Evolutionary conservation across 2,797 vertebrate genomes (phyloP).

Genomic region (Setipinna tenuifilis): DNA sequence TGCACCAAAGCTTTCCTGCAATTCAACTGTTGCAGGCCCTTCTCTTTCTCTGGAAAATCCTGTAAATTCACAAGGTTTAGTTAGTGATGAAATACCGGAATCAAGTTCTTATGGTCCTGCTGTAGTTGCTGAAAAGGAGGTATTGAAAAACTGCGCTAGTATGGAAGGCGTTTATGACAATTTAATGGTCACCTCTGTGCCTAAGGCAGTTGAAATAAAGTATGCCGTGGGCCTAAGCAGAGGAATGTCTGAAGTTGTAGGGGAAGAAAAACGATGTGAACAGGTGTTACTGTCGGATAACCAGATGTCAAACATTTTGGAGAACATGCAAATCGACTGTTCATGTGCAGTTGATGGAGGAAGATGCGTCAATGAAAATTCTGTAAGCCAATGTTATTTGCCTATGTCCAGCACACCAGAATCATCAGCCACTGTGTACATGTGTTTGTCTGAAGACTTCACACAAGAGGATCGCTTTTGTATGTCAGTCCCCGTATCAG

Average conservation of each 20-base stretch:
- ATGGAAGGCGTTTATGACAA: not conserved
- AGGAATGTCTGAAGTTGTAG: not conserved
- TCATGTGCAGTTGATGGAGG: not conserved
- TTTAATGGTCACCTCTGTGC: not conserved
- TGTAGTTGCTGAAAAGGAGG: not conserved
- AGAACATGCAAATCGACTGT: not conserved
- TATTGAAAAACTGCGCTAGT: not conserved
- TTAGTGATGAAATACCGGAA: not conserved
- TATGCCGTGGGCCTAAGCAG: not conserved
- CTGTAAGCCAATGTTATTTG: not conserved
- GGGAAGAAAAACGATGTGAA: too few species aligned
- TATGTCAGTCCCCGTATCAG: not conserved
- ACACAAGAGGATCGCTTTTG: slow-evolving; percentile 1
- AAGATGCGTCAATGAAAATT: not conserved
- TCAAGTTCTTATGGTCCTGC: not conserved
- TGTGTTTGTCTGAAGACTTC: slow-evolving; percentile 29
- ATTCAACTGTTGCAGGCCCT: not conserved
- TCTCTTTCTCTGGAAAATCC: not conserved
- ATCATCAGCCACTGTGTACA: not conserved
- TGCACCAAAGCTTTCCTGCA: not conserved
- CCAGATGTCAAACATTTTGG: not conserved
- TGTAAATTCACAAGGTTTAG: not conserved
- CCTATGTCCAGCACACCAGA: not conserved
- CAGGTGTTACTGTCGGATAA: not conserved
- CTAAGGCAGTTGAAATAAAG: not conserved